Conservation (phyloP, 2,113 vertebrate genomes). For the Thamnophis sirtalis region DNA sequence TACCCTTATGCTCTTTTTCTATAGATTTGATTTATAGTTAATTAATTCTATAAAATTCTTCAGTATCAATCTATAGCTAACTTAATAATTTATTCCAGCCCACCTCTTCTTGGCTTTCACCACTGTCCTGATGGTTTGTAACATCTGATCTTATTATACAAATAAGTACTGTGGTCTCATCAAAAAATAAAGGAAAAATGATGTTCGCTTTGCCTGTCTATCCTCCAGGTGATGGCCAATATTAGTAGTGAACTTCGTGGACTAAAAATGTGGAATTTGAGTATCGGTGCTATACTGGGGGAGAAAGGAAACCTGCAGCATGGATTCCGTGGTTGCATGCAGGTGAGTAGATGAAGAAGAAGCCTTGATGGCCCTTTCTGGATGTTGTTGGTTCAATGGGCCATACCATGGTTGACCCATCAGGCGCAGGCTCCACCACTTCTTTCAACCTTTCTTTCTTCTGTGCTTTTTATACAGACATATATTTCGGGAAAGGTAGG, state of each 20-base stretch:
- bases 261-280: slow-evolving; percentile 76
- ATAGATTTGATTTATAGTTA: background rate
- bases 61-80: background rate
- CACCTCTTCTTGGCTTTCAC: background rate
- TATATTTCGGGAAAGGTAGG: background rate
- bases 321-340: slow-evolving; percentile 87
- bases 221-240: slow-evolving; percentile 71
- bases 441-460: background rate
- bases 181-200: background rate
- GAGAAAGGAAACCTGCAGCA: slow-evolving; percentile 70
- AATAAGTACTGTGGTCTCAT: background rate
- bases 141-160: background rate
- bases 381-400: background rate
- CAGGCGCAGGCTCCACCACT: background rate
- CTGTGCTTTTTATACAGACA: background rate
- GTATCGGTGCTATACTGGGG: slow-evolving; percentile 71
- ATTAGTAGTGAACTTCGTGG: slow-evolving; percentile 77
- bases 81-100: background rate
- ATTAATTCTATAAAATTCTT: background rate
- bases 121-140: background rate
- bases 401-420: no score
- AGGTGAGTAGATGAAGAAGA: slow-evolving; percentile 66
- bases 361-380: background rate
- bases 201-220: background rate
- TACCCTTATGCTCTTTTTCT: background rate